Conservation (phyloP, 2,797 vertebrate genomes). For the Darevskia nairensis region DNA sequence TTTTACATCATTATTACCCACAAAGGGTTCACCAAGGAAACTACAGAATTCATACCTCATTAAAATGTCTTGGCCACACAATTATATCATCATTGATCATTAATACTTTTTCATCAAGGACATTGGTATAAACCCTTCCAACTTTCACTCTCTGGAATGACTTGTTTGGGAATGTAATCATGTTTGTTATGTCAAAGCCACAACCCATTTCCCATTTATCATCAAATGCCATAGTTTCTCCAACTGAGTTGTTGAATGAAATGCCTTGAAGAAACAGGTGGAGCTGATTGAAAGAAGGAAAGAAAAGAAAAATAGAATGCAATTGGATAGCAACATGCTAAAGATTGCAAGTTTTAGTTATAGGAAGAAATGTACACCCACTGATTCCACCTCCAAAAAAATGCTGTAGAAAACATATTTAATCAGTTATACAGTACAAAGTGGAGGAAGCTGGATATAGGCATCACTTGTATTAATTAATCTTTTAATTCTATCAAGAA, state of each 20-base stretch:
- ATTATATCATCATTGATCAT: neutral
- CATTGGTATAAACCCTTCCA: neutral
- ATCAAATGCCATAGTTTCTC: neutral
- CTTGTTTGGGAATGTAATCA: neutral
- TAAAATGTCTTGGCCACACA: neutral
- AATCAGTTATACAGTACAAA: too few relatives aligned
- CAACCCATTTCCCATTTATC: neutral
- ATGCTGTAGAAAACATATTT: too few relatives aligned
- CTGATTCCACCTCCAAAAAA: too few relatives aligned
- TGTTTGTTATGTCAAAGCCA: neutral
- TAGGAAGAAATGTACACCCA: too few relatives aligned
- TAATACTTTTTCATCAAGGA: neutral
- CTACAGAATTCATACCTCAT: neutral
- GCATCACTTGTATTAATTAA: too few relatives aligned
- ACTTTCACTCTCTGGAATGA: neutral
- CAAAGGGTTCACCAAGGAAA: neutral
- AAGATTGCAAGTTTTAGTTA: too few relatives aligned
- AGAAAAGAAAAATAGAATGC: too few relatives aligned
- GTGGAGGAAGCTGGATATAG: too few relatives aligned
- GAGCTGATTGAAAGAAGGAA: neutral
- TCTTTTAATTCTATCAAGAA: neutral
- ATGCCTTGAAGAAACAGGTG: neutral
- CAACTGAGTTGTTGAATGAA: constrained; percentile 7
- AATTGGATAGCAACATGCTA: neutral
- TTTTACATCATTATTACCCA: neutral